phyloP scores from a whole-genome alignment of 2,113 vertebrate genomes.

The Pygoscelis adeliae region DNA sequence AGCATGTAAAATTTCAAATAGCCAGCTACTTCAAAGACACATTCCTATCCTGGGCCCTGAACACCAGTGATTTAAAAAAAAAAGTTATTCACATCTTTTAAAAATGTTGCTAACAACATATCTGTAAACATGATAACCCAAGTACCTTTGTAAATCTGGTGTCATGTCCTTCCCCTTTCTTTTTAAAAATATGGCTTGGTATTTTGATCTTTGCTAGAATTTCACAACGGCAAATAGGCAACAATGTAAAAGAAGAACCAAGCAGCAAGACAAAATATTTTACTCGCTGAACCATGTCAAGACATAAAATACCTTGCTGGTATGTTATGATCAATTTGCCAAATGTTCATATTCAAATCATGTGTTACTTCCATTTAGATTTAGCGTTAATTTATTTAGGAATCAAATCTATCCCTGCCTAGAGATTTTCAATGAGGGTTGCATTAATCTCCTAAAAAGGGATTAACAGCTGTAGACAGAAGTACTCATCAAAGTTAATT shows the following conservation, averaged over 20 bases:
- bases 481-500: conserved; percentile 52
- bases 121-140: neutral
- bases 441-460: conserved; percentile 57
- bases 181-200: neutral
- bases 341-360: neutral
- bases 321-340: neutral
- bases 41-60: neutral
- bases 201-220: neutral
- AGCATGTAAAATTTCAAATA: neutral
- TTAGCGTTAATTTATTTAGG: conserved; percentile 51
- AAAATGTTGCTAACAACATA: neutral
- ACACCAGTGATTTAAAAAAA: neutral
- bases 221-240: neutral
- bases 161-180: rapidly evolving
- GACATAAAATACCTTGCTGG: neutral
- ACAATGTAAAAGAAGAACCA: neutral
- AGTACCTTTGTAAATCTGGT: neutral
- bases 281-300: neutral
- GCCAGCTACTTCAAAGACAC: neutral
- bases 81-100: neutral
- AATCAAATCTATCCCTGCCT: conserved; percentile 18
- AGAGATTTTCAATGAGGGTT: conserved; percentile 30
- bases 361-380: conserved; percentile 32
- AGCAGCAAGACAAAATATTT: neutral
- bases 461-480: conserved; percentile 61